Evolutionary conservation across 2,888 invertebrate species (phyloP).

Genomic region (Acheta domesticus): DNA sequence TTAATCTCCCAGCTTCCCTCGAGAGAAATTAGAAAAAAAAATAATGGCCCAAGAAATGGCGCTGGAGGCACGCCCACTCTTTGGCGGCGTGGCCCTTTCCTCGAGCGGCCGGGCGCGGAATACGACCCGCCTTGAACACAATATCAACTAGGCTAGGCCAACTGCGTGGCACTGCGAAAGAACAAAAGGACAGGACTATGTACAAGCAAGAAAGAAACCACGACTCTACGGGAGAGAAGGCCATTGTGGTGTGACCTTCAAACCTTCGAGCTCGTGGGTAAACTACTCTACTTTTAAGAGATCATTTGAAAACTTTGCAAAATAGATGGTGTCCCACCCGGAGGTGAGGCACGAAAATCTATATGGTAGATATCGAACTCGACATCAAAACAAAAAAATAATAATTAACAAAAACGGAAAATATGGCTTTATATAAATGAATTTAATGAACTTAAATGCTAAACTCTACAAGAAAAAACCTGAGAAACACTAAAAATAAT

Average conservation of each 20-base stretch:
- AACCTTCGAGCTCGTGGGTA: background rate
- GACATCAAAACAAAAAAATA: background rate
- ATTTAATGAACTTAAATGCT: background rate
- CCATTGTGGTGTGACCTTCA: too few relatives aligned
- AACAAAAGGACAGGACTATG: background rate
- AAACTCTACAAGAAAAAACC: background rate
- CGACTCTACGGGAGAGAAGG: background rate
- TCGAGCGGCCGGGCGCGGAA: background rate
- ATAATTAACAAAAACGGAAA: background rate
- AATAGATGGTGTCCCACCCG: background rate
- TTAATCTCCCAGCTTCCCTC: too few relatives aligned
- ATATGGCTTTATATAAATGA: background rate
- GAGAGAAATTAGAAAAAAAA: too few relatives aligned
- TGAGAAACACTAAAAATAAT: background rate
- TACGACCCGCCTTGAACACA: slow-evolving; percentile 1
- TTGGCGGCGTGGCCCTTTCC: background rate
- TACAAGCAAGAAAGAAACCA: slow-evolving; percentile 9
- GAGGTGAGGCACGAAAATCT: background rate
- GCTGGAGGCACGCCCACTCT: background rate
- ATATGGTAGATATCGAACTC: background rate
- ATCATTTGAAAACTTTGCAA: slow-evolving; percentile 40
- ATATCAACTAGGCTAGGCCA: background rate
- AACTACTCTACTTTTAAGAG: slow-evolving; percentile 39
- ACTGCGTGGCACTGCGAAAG: background rate
- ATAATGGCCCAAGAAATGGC: background rate